Base-by-base conservation (phyloP, 2,113 vertebrate species). In the Apistogramma diplotaenia region DNA sequence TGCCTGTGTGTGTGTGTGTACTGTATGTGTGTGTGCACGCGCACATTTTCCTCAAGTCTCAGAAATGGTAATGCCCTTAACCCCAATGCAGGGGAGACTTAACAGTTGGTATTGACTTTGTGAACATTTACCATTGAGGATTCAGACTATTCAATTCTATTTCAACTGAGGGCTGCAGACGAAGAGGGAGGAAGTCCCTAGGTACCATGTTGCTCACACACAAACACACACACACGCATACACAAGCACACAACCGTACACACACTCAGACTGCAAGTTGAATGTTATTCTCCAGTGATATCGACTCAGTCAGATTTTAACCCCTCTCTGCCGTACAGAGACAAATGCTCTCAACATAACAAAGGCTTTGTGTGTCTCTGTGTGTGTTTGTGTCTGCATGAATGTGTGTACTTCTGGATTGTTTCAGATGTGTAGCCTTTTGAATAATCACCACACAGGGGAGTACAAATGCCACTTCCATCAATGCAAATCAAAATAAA, bases 81-180 rank as follows among this genome's bases (percentile, higher is more conserved):
- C 91, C 88, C 91, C 87, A 88, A 84, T 90, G 89, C 85, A 90
- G 88, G 76, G 87, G 88, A 91, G 88, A 92, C 84, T 85, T 90
- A 94, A 88, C 90, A 91, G 81, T 92, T 90, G 84, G 77, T 92
- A 93, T 93, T 92, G 92, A 94, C 91, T 91, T 91, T 90, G 91
- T 93, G 91, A 93, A 91, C 81, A 83, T 93, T 94, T 87, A 89
- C 89, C 90, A 89, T 79, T 83, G 91, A 95, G 93, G 77, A 93
- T 94, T 93, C 92, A 90, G 91, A 93, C 92, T 91, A 89, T 93
- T 93, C 91, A 92, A 92, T 94, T 94, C 91, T 89, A 89, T 94
- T 94, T 94, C 91, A 94, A 93, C 94, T 92, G 92, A 85, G 86
- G 90, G 87, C 89, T 93, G 90, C 84, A 90, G 88, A 89, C 81